phyloP scores from a whole-genome alignment of 2,797 vertebrate genomes.

The Euphonia xanthogaster region DNA sequence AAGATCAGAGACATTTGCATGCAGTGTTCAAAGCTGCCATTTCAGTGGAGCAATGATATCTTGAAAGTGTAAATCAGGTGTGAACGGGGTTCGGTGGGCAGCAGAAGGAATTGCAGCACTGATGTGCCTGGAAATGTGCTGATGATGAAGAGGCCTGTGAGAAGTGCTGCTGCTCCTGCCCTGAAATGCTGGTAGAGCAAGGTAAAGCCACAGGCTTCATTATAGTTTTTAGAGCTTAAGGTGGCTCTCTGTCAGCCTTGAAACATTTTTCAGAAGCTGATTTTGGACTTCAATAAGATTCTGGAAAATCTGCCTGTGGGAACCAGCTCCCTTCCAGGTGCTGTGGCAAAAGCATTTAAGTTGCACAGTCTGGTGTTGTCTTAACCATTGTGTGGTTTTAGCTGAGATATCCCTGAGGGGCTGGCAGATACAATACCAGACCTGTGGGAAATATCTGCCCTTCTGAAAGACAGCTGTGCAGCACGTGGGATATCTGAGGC shows the following conservation, averaged over 20 bases:
- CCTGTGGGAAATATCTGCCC: not conserved
- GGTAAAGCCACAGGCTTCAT: not conserved
- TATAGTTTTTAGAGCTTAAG: not conserved
- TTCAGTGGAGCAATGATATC: not conserved
- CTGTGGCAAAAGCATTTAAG: not conserved
- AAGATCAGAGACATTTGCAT: not conserved
- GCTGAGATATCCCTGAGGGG: not conserved
- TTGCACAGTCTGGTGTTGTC: not conserved
- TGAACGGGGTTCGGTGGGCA: not conserved
- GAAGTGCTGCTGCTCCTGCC: not conserved
- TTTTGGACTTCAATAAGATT: not conserved
- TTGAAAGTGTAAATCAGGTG: not conserved
- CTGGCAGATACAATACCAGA: not conserved
- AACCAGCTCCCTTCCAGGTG: not conserved
- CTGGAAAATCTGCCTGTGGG: not conserved
- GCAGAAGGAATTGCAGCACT: not conserved
- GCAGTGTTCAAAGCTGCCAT: not conserved
- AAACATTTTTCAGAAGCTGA: not conserved
- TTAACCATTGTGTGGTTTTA: not conserved
- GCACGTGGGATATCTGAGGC: not conserved
- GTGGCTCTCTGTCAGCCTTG: not conserved
- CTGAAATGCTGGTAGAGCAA: not conserved
- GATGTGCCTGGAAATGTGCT: not conserved
- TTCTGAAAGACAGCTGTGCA: constrained; percentile 1
- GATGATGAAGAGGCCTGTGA: not conserved